Base-by-base conservation (phyloP, 2,888 invertebrate species). In the Ischnura elegans region DNA sequence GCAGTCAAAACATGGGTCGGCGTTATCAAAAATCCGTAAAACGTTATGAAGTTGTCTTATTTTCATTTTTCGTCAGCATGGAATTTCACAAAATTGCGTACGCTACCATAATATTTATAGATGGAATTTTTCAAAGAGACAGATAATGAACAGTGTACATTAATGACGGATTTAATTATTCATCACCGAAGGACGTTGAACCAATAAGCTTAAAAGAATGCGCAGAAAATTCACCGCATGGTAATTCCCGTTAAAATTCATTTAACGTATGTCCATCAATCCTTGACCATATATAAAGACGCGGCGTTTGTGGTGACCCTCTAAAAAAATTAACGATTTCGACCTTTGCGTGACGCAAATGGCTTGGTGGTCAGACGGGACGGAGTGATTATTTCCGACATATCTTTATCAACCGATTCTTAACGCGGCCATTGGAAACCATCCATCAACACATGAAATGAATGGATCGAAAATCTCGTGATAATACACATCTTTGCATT, bases 291-390 rank as follows among this genome's bases (percentile, higher is more conserved):
- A 36, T 36, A 76, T 13, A 29, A n/a, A n/a, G 66, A 36, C 8
- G 76, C 10, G 13, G 76, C 10, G 36, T 36, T 76, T 76, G 10
- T 13, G 76, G 36, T 76, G 76, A 76, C 76, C 76, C 36, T 10
- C n/a, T n/a, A n/a, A n/a, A n/a, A 76, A 36, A 76, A 76, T 76
- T 76, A 76, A 76, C 36, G 76, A 29, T 76, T 76, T 16, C 76
- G 76, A 76, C 76, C 76, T 36, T 16, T 8, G 36, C 16, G 25
- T 76, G 76, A 76, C 76, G 76, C 76, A 76, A n/a, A 76, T 76
- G 29, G 29, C 25, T 51, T 19, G 19, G 51, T 51, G 29, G 29
- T 13, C 76, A 36, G 76, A 36, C 76, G 21, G 36, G 76, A 66
- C 29, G 76, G 0, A 13, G 36, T 29, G 29, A 76, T 76, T 76